Evolutionary conservation across 35 echinoderm and acorn worm genomes (phyloP).

Genomic region (Apostichopus californicus): DNA sequence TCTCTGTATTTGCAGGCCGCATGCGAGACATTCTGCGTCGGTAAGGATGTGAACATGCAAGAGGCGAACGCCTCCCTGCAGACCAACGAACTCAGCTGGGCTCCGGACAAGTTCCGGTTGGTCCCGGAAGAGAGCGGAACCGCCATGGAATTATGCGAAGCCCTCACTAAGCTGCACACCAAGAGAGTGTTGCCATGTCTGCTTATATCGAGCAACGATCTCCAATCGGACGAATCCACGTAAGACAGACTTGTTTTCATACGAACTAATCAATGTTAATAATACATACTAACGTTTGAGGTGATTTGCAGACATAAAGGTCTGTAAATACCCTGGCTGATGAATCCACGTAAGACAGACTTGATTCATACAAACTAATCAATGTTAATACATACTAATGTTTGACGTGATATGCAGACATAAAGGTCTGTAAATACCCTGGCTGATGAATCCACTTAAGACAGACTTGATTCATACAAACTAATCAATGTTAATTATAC

Average conservation of each 20-base stretch:
- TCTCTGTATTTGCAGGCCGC: conserved; percentile 59
- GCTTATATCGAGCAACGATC: conserved; percentile 63
- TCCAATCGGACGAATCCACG: conserved; percentile 85
- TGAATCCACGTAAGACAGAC: no score
- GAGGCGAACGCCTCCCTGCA: conserved; percentile 64
- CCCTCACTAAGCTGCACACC: conserved; percentile 79
- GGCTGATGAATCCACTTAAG: conserved; percentile 77
- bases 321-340: no score
- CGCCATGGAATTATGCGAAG: conserved; percentile 64
- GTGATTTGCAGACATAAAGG: no score
- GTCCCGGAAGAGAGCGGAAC: conserved; percentile 51
- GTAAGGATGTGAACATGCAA: conserved; percentile 74
- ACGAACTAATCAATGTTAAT: no score
- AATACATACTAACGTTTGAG: no score
- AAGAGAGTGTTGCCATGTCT: conserved; percentile 79
- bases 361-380: no score
- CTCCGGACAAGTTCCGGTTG: conserved; percentile 74
- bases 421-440: conserved; percentile 40
- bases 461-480: no score
- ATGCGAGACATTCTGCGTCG: conserved; percentile 85
- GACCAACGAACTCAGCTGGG: conserved; percentile 78
- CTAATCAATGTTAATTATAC: no score
- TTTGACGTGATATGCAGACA: no score
- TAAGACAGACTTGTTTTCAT: conserved; percentile 15
- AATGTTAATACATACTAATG: no score